Conservation (phyloP, 2,797 vertebrate species). For the Psittacula echo region DNA sequence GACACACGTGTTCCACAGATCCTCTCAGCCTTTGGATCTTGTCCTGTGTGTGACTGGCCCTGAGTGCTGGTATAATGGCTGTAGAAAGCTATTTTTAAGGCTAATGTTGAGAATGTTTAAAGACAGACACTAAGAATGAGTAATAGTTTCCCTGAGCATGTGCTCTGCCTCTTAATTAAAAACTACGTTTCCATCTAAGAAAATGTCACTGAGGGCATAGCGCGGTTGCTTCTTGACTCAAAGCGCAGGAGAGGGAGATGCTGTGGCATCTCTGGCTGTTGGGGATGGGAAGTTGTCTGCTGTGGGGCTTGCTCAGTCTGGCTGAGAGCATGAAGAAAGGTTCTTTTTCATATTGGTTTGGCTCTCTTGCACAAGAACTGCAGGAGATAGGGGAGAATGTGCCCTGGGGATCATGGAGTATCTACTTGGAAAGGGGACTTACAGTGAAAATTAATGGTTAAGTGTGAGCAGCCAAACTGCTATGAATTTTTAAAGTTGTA, state of each 20-base stretch:
- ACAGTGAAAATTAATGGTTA: not conserved
- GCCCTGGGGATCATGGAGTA: not conserved
- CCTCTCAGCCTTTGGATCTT: not conserved
- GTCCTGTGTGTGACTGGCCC: not conserved
- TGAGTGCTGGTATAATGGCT: not conserved
- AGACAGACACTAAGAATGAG: not conserved
- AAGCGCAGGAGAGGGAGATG: not conserved
- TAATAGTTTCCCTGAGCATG: not conserved
- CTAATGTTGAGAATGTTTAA: not conserved
- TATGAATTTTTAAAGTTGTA: not conserved
- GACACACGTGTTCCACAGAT: not conserved
- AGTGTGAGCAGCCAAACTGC: not conserved
- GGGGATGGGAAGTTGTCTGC: not conserved
- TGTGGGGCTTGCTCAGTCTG: not conserved
- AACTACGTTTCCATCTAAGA: not conserved
- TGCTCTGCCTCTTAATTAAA: not conserved
- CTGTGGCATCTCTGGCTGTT: not conserved
- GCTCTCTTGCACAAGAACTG: not conserved
- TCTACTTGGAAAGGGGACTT: not conserved
- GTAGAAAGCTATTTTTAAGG: not conserved
- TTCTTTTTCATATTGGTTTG: not conserved
- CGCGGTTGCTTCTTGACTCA: not conserved
- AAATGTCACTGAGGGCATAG: accelerated
- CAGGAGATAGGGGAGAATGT: accelerated
- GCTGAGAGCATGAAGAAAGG: not conserved